Base-by-base conservation (phyloP, 1,140 invertebrate genomes). In the Leptinotarsa lineolata region DNA sequence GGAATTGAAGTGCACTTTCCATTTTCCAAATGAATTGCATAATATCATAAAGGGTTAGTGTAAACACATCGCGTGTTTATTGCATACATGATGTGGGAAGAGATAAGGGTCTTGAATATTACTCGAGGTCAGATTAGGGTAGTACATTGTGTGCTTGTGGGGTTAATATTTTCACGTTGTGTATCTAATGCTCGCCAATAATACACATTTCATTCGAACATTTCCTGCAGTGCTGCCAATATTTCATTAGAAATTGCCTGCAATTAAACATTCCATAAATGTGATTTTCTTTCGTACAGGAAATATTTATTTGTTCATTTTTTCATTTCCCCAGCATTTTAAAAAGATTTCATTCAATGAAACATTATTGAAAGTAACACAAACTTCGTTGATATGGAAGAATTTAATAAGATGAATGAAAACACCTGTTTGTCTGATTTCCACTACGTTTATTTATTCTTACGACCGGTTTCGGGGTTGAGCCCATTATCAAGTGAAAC, bases 21-120 rank as follows among this genome's bases (percentile, higher is more conserved):
- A 68, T 74, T 74, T 74, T 74, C 73, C 64, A 74, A 74, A 74
- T 74, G 73, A 70, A 74, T 66, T 74, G 73, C 73, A 74, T 74
- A 74, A 74, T 68, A 68, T 68, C 67, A 68, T 68, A 68, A 68
- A 74, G 73, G 70, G 73, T 74, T 74, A 48, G 58, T 68, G 70
- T 74, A 68, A 74, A 74, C 73, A 74, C 68, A 74, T 71, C 22
- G 69, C 73, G 69, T 74, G 73, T 72, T 59, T 68, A 71, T 68
- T 68, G 44, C 70, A 58, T 66, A 71, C 73, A 67, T 68, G 69
- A 74, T 71, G 70, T 46, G 69, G 30, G 69, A 15, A 68, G 54
- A 64, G 61, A 70, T 71, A 71, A 74, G 59, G 73, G 69, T 45
- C 67, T 70, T 74, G 66, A 72, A 74, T 74, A 74, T 74, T 71